phyloP scores from a whole-genome alignment of 2,797 vertebrate genomes.

The Lithobates sylvaticus region DNA sequence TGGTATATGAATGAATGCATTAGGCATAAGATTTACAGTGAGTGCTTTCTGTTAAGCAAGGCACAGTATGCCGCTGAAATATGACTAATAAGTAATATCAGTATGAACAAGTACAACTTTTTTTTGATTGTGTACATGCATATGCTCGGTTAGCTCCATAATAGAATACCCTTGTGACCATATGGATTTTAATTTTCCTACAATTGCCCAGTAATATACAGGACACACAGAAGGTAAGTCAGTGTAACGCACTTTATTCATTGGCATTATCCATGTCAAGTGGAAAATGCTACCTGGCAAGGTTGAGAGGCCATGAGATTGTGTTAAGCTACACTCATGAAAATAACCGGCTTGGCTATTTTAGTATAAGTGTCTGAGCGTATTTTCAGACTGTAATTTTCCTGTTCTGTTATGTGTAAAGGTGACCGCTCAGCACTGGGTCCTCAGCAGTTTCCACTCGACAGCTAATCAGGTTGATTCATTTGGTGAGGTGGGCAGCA shows the following conservation, averaged over 20 bases:
- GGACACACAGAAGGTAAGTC: neutral
- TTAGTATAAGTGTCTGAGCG: constrained; percentile 66
- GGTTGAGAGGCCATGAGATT: constrained; percentile 68
- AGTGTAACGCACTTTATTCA: constrained; percentile 55
- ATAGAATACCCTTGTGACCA: neutral
- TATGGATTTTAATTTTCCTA: neutral
- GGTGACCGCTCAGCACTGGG: constrained; percentile 72
- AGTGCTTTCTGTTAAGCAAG: neutral
- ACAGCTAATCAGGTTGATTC: constrained; percentile 78
- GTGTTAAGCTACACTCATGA: constrained; percentile 64
- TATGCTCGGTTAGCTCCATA: neutral
- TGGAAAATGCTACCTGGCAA: constrained; percentile 63
- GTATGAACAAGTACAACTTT: neutral
- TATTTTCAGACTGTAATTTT: constrained; percentile 72
- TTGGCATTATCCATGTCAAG: constrained; percentile 30
- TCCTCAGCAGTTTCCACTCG: constrained; percentile 67
- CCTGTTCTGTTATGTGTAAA: constrained; percentile 79
- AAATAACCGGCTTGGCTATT: constrained; percentile 72
- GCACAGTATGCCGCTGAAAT: neutral
- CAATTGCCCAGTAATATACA: neutral
- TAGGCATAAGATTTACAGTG: neutral
- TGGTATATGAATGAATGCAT: neutral
- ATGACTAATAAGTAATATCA: neutral
- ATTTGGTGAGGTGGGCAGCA: constrained; percentile 64
- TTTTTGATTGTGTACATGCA: neutral